Conservation (phyloP, 2,888 invertebrate genomes). For the Rhogogaster chlorosoma region DNA sequence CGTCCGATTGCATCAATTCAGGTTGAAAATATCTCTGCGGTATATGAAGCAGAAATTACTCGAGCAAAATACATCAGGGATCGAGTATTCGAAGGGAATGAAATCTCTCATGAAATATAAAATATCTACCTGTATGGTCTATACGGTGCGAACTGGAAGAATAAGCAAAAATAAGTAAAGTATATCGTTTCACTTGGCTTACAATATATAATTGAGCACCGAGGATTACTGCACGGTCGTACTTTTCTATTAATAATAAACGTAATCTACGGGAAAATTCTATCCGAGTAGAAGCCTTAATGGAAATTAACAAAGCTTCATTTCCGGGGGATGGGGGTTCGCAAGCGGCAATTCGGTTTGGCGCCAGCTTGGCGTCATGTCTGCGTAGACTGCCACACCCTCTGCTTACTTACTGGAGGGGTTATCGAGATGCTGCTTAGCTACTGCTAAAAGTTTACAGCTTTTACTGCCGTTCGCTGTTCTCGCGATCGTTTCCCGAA, state of each 20-base stretch:
- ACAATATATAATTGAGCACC: background rate
- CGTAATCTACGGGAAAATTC: background rate
- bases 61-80: background rate
- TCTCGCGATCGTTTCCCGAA: background rate
- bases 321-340: constrained; percentile 6
- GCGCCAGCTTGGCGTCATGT: constrained; percentile 50
- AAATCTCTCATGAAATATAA: background rate
- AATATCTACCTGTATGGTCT: too few relatives aligned
- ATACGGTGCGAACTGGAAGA: too few relatives aligned
- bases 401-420: background rate
- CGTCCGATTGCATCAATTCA: background rate
- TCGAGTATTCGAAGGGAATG: background rate
- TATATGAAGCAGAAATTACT: background rate
- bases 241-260: constrained; percentile 9
- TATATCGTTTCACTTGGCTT: background rate
- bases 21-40: background rate
- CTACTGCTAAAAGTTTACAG: constrained; percentile 21
- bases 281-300: constrained; percentile 30
- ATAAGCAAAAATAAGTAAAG: background rate
- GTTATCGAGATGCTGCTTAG: constrained; percentile 31
- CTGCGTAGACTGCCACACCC: constrained; percentile 46
- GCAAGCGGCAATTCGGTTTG: constrained; percentile 31
- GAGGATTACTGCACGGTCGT: background rate
- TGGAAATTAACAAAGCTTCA: constrained; percentile 54
- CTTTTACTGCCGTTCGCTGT: constrained; percentile 33